These are phyloP conservation scores for Ambastaia sidthimunki DNA, from an alignment of 2,797 vertebrate species.

Conservation along the genomic window DNA sequence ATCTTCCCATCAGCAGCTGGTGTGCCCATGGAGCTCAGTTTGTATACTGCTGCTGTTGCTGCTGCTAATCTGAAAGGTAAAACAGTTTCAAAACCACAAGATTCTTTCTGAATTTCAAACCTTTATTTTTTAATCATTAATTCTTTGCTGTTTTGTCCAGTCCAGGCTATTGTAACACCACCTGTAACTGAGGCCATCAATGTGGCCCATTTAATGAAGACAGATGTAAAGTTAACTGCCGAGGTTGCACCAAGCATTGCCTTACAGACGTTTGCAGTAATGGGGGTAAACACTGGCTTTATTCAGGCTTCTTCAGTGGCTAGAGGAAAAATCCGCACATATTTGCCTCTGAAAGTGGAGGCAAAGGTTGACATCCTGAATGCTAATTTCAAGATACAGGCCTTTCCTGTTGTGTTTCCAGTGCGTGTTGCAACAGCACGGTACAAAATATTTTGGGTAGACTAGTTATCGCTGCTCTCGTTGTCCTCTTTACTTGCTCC, in stretches of 20 bases:
- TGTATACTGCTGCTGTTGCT: conserved; percentile 75
- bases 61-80: conserved; percentile 68
- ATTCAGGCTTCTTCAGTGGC: conserved; percentile 77
- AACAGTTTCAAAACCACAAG: conserved; percentile 16
- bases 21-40: conserved; percentile 80
- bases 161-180: conserved; percentile 72
- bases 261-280: conserved; percentile 77
- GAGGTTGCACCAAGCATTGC: conserved; percentile 74
- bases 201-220: conserved; percentile 71
- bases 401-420: conserved; percentile 73
- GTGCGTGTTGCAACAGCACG: conserved; percentile 70
- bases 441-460: conserved; percentile 55
- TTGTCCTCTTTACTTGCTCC: background rate
- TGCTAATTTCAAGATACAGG: conserved; percentile 77
- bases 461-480: background rate
- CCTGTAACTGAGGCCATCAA: conserved; percentile 72
- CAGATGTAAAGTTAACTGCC: conserved; percentile 73
- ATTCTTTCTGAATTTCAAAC: background rate
- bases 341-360: conserved; percentile 71
- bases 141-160: conserved; percentile 61
- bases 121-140: background rate
- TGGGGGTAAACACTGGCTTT: conserved; percentile 78
- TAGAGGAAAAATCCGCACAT: conserved; percentile 67
- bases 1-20: conserved; percentile 78
- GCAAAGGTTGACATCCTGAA: conserved; percentile 73